Evolutionary conservation across 2,888 invertebrate genomes (phyloP).

Genomic region (Zhuqinia jingwanae): DNA sequence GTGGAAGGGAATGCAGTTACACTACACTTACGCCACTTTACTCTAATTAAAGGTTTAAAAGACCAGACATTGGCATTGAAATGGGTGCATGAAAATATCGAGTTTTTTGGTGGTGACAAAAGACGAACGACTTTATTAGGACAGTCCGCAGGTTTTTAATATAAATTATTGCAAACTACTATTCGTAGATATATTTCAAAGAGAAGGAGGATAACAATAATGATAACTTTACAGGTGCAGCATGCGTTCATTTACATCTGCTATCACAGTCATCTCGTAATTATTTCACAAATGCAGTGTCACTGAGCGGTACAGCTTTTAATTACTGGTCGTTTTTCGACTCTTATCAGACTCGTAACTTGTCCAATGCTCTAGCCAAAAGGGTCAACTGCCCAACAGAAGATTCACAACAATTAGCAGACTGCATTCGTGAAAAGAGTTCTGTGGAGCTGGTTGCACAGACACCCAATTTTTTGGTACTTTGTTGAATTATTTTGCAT

Average conservation of each 20-base stretch:
- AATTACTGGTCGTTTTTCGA: slow-evolving; percentile 71
- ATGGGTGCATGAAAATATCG: slow-evolving; percentile 75
- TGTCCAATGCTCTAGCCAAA: slow-evolving; percentile 65
- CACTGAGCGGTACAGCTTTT: slow-evolving; percentile 73
- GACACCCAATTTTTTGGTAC: slow-evolving; percentile 66
- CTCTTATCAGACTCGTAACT: slow-evolving; percentile 59
- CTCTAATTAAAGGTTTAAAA: slow-evolving; percentile 68
- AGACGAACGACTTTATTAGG: slow-evolving; percentile 65
- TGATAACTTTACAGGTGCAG: slow-evolving; percentile 46
- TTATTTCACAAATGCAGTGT: slow-evolving; percentile 66
- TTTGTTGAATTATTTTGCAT: not conserved
- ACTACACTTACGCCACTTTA: no score
- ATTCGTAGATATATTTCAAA: not conserved
- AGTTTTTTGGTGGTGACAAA: slow-evolving; percentile 68
- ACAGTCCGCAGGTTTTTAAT: slow-evolving; percentile 57
- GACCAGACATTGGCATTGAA: slow-evolving; percentile 75
- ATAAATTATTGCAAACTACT: not conserved
- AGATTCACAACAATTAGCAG: slow-evolving; percentile 51
- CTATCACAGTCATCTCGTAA: slow-evolving; percentile 53
- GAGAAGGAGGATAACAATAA: not conserved
- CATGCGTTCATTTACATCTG: slow-evolving; percentile 70
- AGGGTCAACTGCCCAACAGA: slow-evolving; percentile 67
- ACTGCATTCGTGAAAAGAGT: slow-evolving; percentile 68
- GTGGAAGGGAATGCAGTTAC: not conserved
- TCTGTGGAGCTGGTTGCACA: slow-evolving; percentile 70